Evolutionary conservation across 2,888 invertebrate genomes (phyloP).

Genomic region (Zhuqinia jingwanae): DNA sequence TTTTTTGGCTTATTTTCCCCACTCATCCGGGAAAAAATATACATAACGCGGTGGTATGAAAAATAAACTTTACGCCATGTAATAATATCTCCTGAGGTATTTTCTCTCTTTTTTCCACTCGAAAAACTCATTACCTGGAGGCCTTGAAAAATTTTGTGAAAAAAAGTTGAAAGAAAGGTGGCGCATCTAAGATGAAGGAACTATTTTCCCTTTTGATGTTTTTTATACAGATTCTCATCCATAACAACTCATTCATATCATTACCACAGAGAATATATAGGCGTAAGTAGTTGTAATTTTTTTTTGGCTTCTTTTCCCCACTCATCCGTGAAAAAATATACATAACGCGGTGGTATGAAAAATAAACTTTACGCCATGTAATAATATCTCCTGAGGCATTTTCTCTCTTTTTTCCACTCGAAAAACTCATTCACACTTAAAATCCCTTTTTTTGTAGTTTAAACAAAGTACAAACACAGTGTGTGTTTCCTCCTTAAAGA

Average conservation of each 20-base stretch:
- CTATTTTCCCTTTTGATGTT: slow-evolving; percentile 34
- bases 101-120: background rate
- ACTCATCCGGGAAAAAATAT: background rate
- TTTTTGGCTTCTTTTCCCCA: slow-evolving; percentile 14
- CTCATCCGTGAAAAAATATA: slow-evolving; percentile 9
- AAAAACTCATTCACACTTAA: slow-evolving; percentile 61
- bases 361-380: slow-evolving; percentile 35
- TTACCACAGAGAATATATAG: background rate
- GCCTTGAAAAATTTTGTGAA: slow-evolving; percentile 28
- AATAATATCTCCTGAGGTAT: slow-evolving; percentile 62
- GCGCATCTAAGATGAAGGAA: slow-evolving; percentile 27
- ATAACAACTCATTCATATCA: background rate
- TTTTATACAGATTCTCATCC: background rate
- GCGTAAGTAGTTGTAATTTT: background rate
- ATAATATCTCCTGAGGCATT: slow-evolving; percentile 62
- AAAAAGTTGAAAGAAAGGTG: background rate
- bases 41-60: background rate
- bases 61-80: slow-evolving; percentile 34
- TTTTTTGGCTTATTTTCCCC: slow-evolving; percentile 21
- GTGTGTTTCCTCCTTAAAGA: slow-evolving; percentile 19
- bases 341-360: background rate
- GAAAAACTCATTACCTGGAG: slow-evolving; percentile 32
- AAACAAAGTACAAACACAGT: slow-evolving; percentile 9
- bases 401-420: background rate
- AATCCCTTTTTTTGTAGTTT: slow-evolving; percentile 23